Base-by-base conservation (phyloP, 2,888 invertebrate genomes). In the Ophion ellenae region DNA sequence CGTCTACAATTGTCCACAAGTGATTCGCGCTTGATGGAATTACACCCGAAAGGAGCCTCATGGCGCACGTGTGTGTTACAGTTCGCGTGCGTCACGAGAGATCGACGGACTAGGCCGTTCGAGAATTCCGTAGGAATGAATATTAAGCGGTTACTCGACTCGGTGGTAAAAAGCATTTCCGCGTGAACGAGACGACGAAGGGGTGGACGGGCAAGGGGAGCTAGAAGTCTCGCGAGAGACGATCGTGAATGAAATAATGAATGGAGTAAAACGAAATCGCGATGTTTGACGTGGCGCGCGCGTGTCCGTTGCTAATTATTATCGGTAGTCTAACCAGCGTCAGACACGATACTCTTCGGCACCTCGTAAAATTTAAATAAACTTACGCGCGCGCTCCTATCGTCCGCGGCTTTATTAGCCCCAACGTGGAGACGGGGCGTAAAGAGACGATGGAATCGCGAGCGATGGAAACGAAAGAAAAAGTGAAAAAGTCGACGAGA, bases 291-390 rank as follows among this genome's bases (percentile, higher is more conserved):
- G 86, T 84, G 86, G 81, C 85, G 79, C 84, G 79, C 84, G 86
- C 81, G 86, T 85, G 82, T 79, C 73, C 75, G 82, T 64, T 74
- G 84, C 87, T 88, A 88, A 88, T 88, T 88, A 88, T 88, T 86
- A 87, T 88, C 86, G 78, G 85, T 57, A 82, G 85, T 84, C 86
- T 83, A 86, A 84, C 85, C 85, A 83, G 78, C 84, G 69, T 81
- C 85, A 77, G 81, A 85, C 85, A 85, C 83, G 83, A 81, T 87
- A 73, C 61, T 76, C 86, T 70, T 83, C 84, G 86, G 85, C 86
- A 81, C 85, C 88, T 88, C 88, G 88, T 88, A 87, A 88, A 88
- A 88, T 88, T 88, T 87, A 87, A 88, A 88, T 88, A 88, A 87
- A 87, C 86, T 87, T 84, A 86, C 86, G 70, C 84, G 71, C 85